Evolutionary conservation across 2,797 vertebrate genomes (phyloP).

Genomic region (Cichlasoma orientale): DNA sequence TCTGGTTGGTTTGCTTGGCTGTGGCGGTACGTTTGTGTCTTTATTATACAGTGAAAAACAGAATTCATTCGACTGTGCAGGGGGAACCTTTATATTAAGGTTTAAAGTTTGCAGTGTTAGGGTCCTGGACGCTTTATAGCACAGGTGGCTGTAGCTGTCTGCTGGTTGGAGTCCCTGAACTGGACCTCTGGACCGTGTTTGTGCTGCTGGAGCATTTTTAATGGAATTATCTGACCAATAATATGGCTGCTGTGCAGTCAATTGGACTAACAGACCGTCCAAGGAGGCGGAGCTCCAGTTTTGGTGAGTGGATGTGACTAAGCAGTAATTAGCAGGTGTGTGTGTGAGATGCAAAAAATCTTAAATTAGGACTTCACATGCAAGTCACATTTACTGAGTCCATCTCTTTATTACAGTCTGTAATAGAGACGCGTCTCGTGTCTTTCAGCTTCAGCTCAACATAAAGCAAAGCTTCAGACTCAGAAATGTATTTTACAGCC

Average conservation of each 20-base stretch:
- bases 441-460: neutral
- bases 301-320: no score
- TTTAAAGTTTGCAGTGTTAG: neutral
- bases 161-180: neutral
- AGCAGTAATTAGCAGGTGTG: neutral
- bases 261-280: accelerated
- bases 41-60: neutral
- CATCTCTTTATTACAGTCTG: no score
- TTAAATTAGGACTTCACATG: no score
- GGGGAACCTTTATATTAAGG: neutral
- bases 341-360: neutral
- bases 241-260: neutral
- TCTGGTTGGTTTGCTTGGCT: neutral
- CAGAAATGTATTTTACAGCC: neutral
- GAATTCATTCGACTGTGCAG: neutral
- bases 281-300: neutral
- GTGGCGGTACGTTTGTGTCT: neutral
- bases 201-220: neutral
- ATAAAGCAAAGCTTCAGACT: neutral
- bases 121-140: neutral
- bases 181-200: no score
- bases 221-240: neutral
- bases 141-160: neutral
- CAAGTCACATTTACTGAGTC: no score
- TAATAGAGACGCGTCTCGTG: no score